Evolutionary conservation across 2,797 vertebrate species (phyloP), one percentile per base, ranked within the genome.

Genomic region (Alectoris magna): DNA sequence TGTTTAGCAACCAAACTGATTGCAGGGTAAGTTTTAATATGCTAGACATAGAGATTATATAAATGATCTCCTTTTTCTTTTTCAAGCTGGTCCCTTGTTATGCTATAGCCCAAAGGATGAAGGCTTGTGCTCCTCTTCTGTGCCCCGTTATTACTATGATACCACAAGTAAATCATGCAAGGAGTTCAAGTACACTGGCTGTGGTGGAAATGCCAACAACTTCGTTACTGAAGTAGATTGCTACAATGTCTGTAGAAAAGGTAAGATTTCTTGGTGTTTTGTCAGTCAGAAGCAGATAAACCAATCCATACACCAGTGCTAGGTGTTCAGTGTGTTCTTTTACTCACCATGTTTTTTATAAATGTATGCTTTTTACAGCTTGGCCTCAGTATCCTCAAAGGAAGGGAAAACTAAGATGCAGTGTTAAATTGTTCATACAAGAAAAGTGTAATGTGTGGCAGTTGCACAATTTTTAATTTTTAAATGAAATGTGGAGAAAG

Each of bases 121-220:
- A 96, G 99, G 99, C 55, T 29, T 75, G 7, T 99, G 99, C 59
- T 98, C 98, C 10, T 98, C 98, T 44, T 98, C 98, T 60, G 98
- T 99, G 39, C 94, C 97, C 21, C 98, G 99, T 10, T 99, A 98
- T 96, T 99, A 99, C 96, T 99, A 98, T 96, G 98, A 99, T 75
- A 9, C 48, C 23, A 96, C 95, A 84, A 97, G 95, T 83, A 98
- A 97, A 89, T 97, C 75, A 41, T 99, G 99, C 44, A 97, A 98
- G 88, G 91, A 98, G 96, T 99, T 99, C 77, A 91, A 67, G 38
- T 99, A 99, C 26, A 98, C 98, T 0, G 99, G 99, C 87, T 99
- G 99, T 14, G 99, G 99, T 14, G 99, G 99, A 55, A 99, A 98
- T 95, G 97, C 97, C 93, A 99, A 99, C 96, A 99, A 99, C 97